Evolutionary conservation across 2,797 vertebrate genomes (phyloP), one percentile per base, ranked within the genome.

Genomic region (Tenualosa ilisha): DNA sequence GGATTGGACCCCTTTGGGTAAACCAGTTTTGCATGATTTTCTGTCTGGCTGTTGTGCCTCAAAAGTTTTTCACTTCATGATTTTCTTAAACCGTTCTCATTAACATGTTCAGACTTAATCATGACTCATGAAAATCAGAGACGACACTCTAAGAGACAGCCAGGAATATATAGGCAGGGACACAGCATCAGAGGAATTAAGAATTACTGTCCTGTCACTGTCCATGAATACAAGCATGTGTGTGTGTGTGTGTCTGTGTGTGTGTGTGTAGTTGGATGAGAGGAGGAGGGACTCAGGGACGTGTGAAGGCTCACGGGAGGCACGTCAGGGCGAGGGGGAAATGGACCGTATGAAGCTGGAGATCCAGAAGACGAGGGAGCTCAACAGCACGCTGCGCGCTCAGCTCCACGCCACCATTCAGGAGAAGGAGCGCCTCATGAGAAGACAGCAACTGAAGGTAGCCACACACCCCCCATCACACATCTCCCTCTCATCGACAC

Each of bases 301-400:
- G 54, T 91, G 93, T 6, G 91, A 94, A 50, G 89, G 94, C 68
- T 91, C 93, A 63, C 94, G 92, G 87, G 95, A 96, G 12, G 93
- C 93, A 84, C 92, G 93, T 81, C 94, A 96, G 26, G 93, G 94
- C 5, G 94, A 92, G 86, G 94, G 92, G 2, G 97, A 98, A 91
- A 95, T 95, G 91, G 95, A 97, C 88, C 94, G 90, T 87, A 94
- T 97, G 92, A 95, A 94, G 92, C 96, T 93, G 59, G 94, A 97
- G 91, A 96, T 97, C 86, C 95, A 97, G 90, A 96, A 97, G 7
- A 95, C 92, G 17, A 91, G 94, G 85, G 95, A 96, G 90, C 96
- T 97, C 92, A 97, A 95, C 91, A 95, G 95, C 91, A 95, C 96
- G 31, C 89, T 94, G 87, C 95, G 94, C 89, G 93, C 95, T 0